Evolutionary conservation across 1,140 invertebrate species (phyloP), one percentile per base, ranked within the genome.

Genomic region (Achroia grisella): DNA sequence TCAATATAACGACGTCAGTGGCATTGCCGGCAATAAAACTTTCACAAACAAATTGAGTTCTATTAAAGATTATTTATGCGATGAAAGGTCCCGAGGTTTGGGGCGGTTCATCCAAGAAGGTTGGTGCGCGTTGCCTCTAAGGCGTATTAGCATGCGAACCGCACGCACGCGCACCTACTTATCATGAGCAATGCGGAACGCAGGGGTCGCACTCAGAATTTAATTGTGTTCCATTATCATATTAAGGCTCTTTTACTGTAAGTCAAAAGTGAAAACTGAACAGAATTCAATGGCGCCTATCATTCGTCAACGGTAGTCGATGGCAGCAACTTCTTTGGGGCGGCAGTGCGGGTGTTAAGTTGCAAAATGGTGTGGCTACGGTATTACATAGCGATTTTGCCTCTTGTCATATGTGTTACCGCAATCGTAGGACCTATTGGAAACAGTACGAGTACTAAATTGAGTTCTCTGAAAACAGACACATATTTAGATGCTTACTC

Each of bases 181-280:
- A 75, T 69, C 56, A 82, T 85, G 77, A 75, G 73, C 78, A 70
- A 81, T 80, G 78, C 78, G 78, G 77, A 76, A 76, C 81, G 72
- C 66, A 56, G 62, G 67, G 76, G 76, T 76, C 81, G 75, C 78
- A 74, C 51, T 46, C 70, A 79, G 81, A 85, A 85, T 85, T 82
- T 85, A 82, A 85, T 85, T 85, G 80, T 81, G 73, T 76, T 73
- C 76, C 70, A 84, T 84, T 84, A 84, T 84, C 80, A 84, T 84
- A 84, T 84, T 80, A 75, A 80, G 78, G 78, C 71, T 84, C 76
- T 80, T 84, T 80, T 82, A 84, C 80, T 61, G 78, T 84, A 79
- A 82, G 72, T 80, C 76, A 82, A 84, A 84, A 84, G 80, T 84
- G 80, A 84, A 84, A 84, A 84, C 78, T 66, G 67, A 73, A 79